These are phyloP conservation scores for Etheostoma spectabile DNA, from an alignment of 2,113 vertebrate species.

Conservation along the genomic window DNA sequence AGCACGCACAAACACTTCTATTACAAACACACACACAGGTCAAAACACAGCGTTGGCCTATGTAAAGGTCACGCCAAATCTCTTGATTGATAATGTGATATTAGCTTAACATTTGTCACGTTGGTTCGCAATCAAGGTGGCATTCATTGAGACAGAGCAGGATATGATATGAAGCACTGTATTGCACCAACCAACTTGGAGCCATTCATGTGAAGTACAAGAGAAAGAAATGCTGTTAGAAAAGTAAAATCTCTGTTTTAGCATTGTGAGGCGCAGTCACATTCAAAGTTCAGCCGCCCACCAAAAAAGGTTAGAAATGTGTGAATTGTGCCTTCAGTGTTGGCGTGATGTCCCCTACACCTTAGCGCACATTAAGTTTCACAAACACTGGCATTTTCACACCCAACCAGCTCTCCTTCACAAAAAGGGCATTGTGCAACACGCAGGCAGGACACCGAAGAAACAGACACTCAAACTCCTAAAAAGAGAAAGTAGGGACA, in stretches of 20 bases:
- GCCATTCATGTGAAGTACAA: not conserved
- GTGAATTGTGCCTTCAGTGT: not conserved
- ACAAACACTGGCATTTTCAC: slow-evolving; percentile 51
- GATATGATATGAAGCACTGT: not conserved
- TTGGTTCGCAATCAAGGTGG: slow-evolving; percentile 10
- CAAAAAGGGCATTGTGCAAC: slow-evolving; percentile 19
- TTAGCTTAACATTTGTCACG: slow-evolving; percentile 25
- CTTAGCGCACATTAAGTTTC: slow-evolving; percentile 11
- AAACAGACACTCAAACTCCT: slow-evolving; percentile 22
- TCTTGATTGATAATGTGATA: slow-evolving; percentile 33
- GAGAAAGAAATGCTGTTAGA: not conserved
- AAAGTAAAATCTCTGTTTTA: slow-evolving; percentile 19
- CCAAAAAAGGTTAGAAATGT: not conserved
- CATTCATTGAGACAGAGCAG: not conserved
- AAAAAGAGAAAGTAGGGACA: slow-evolving; percentile 16
- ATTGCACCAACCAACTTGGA: not conserved
- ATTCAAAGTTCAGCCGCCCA: not conserved
- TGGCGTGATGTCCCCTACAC: slow-evolving; percentile 16
- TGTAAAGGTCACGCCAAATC: slow-evolving; percentile 38
- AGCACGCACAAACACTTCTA: slow-evolving; percentile 1
- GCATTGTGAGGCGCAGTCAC: slow-evolving; percentile 21
- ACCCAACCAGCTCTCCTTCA: slow-evolving; percentile 28
- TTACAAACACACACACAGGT: slow-evolving; percentile 1
- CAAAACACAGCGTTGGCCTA: slow-evolving; percentile 4
- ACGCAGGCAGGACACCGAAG: slow-evolving; percentile 20